A percentile compares a stretch with the other conserved stretches of the same genome.
phyloP scores from a whole-genome alignment of 2,113 vertebrate genomes.

The Cheirogaleus medius region DNA sequence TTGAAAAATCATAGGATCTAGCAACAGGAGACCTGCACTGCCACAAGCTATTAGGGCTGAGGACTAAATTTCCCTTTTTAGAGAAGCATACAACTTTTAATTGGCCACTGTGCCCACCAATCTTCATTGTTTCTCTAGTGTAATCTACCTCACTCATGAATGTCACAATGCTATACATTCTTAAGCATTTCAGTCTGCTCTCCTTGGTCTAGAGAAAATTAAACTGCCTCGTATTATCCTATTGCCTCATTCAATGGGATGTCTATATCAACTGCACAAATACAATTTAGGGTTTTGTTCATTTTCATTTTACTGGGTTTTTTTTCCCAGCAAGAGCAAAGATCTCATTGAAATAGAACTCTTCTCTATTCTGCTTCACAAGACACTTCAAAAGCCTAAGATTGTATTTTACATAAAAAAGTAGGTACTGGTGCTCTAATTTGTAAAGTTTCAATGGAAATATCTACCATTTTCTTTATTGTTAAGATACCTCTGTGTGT shows the following conservation, averaged over 20 bases:
- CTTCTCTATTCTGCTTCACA: background rate
- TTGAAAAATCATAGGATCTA: background rate
- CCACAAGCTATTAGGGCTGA: background rate
- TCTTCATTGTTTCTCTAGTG: background rate
- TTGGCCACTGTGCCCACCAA: background rate
- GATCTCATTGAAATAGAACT: background rate
- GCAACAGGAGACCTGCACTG: background rate
- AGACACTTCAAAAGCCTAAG: background rate
- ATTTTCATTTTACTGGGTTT: background rate
- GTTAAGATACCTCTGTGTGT: background rate
- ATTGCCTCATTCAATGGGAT: background rate
- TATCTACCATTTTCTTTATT: background rate
- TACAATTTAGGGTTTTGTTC: background rate
- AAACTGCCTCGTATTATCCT: background rate
- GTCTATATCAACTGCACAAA: background rate
- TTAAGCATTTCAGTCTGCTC: background rate
- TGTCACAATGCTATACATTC: background rate
- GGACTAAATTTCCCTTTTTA: background rate
- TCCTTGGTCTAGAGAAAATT: background rate
- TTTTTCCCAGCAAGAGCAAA: slow-evolving; percentile 3
- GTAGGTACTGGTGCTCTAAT: background rate
- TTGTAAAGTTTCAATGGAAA: background rate
- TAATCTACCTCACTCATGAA: background rate
- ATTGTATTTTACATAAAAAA: background rate
- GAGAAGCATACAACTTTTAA: background rate